Percentiles rank a stretch among this genome's conserved stretches.
These are phyloP conservation scores for Tupaia chinensis DNA, from an alignment of 2,113 vertebrate genomes.

Conservation along the genomic window DNA sequence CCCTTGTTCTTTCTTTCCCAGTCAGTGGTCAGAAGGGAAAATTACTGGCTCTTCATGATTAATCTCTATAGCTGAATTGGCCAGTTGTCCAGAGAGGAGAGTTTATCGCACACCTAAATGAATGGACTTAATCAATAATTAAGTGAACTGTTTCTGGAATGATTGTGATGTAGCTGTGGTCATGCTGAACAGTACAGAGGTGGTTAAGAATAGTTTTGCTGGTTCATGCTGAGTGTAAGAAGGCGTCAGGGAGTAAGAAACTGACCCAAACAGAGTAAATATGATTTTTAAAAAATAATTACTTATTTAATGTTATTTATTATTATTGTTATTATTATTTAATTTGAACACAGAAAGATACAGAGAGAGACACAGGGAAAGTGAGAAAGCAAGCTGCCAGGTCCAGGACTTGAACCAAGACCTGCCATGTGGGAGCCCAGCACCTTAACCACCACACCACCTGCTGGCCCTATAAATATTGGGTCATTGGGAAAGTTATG, in stretches of 20 bases:
- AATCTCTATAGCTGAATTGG: background rate
- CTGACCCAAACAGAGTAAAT: background rate
- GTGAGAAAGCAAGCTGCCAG: too few relatives aligned
- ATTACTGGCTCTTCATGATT: background rate
- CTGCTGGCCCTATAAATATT: too few relatives aligned
- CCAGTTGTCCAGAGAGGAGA: background rate
- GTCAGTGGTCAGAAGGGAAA: conserved; percentile 11
- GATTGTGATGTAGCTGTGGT: background rate
- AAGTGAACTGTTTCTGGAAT: conserved; percentile 41
- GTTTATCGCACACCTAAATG: conserved; percentile 4
- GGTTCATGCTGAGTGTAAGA: background rate
- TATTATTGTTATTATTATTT: too few relatives aligned
- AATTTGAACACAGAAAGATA: too few relatives aligned
- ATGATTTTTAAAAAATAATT: background rate
- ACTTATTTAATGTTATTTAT: too few relatives aligned
- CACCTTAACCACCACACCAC: too few relatives aligned
- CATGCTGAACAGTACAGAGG: background rate
- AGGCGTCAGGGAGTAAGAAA: background rate
- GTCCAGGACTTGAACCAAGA: too few relatives aligned
- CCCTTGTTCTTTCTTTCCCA: conserved; percentile 2
- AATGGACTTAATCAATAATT: conserved; percentile 24
- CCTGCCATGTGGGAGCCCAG: too few relatives aligned
- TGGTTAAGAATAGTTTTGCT: background rate
- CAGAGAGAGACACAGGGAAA: too few relatives aligned
- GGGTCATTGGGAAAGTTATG: too few relatives aligned